These are phyloP conservation scores for Drosophila anomalata DNA, from an alignment of 2,888 invertebrate genomes.

Conservation along the genomic window DNA sequence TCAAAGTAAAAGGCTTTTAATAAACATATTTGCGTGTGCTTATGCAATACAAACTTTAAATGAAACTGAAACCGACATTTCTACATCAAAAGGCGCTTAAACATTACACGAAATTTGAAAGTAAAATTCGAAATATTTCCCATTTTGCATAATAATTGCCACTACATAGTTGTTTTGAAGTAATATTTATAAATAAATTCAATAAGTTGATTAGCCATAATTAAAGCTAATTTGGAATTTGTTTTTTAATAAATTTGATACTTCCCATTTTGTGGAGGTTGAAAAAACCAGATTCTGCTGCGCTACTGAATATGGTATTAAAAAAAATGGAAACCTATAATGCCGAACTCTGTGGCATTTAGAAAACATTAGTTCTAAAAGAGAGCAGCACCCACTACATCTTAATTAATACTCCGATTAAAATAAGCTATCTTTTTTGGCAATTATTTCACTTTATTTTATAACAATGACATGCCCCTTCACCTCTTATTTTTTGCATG, in stretches of 20 bases:
- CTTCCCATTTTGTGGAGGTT: background rate
- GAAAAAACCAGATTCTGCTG: background rate
- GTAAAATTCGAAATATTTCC: constrained; percentile 30
- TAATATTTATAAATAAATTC: background rate
- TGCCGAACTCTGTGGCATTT: no score
- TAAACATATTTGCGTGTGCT: constrained; percentile 59
- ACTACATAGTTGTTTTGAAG: background rate
- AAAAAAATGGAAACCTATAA: background rate
- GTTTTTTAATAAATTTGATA: background rate
- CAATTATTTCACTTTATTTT: constrained; percentile 1
- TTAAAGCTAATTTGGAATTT: background rate
- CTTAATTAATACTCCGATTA: background rate
- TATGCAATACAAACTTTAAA: constrained; percentile 56
- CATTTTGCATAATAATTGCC: constrained; percentile 9
- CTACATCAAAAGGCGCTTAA: constrained; percentile 46
- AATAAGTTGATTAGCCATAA: background rate
- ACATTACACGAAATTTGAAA: constrained; percentile 38
- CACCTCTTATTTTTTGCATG: background rate
- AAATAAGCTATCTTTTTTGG: constrained; percentile 2
- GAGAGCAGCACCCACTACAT: no score
- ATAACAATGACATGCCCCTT: constrained; percentile 24
- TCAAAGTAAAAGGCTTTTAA: constrained; percentile 70
- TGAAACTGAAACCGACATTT: constrained; percentile 33
- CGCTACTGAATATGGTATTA: background rate
- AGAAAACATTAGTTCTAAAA: no score